Evolutionary conservation across 2,113 vertebrate species (phyloP).

Genomic region (rabbit (Oryctolagus cuniculus)): DNA sequence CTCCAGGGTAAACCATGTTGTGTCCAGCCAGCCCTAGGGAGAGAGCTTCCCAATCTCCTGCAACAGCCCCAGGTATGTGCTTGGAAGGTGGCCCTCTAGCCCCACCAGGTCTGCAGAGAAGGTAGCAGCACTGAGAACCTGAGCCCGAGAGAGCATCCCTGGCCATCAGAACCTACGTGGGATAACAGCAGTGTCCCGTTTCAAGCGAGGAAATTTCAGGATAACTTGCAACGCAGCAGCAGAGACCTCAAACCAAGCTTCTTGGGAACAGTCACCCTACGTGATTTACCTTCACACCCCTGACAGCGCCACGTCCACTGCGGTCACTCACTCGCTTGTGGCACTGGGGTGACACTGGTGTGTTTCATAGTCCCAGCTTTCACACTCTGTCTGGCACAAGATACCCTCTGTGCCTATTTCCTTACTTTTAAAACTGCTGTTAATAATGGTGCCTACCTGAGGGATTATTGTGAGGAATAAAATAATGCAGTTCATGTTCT

Average conservation of each 20-base stretch:
- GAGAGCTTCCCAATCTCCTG: not conserved
- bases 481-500: not conserved
- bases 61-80: not conserved
- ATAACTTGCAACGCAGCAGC: not conserved
- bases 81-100: not conserved
- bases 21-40: not conserved
- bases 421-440: conserved; percentile 18
- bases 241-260: not conserved
- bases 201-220: not conserved
- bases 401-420: not conserved
- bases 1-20: not conserved
- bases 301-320: not conserved
- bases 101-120: not conserved
- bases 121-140: not conserved
- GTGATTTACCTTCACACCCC: not conserved
- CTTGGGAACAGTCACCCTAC: not conserved
- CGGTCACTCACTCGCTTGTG: not conserved
- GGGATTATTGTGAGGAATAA: not conserved
- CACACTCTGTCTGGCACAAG: not conserved
- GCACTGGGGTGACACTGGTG: not conserved
- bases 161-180: not conserved
- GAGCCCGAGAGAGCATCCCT: not conserved
- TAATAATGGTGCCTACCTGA: not conserved
- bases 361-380: conserved; percentile 13
- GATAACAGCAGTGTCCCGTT: not conserved